Base-by-base conservation (phyloP, 2,113 vertebrate genomes). In the Barbus barbus region DNA sequence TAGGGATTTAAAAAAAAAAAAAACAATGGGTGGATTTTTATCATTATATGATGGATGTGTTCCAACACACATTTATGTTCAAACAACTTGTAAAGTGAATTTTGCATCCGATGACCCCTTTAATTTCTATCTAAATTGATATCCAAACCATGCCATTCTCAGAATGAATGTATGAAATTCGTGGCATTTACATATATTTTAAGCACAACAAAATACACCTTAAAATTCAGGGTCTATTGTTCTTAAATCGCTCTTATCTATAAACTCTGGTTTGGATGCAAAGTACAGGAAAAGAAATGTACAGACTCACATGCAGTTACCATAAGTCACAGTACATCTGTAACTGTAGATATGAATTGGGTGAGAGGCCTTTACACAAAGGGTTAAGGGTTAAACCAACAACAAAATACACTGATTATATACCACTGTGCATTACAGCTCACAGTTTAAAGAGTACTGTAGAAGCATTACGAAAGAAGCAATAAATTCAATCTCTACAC, bases 221-320 rank as follows among this genome's bases (percentile, higher is more conserved):
- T n/a, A n/a, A n/a, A 7, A 2, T 9, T 76, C 18, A 36, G 74
- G 61, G 51, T 36, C 53, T 33, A 16, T 11, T 78, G 53, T 26
- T 9, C 56, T 61, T 31, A 61, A 13, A 60, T 18, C 26, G 33
- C 22, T 53, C 56, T 80, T 65, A 80, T 80, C 78, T 46, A 48
- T 63, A 67, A 65, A 79, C 33, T 63, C 12, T 61, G n/a, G 6
- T 26, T 24, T 80, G 36, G 18, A 65, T 9, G n/a, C 78, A 65
- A 80, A 65, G 38, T 80, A 44, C 78, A 80, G 4, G 22, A 60
- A 60, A 22, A 78, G 31, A 78, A 78, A 77, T 12, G 38, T 44
- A 44, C 22, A 33, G 8, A n/a, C n/a, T 78, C 53, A 16, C 22
- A 16, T 11, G 4, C 33, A 60, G 24, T 41, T 26, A 41, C 11